A percentile compares a stretch with the other conserved stretches of the same genome.
phyloP scores from a whole-genome alignment of 2,113 vertebrate genomes.

The Calypte anna region DNA sequence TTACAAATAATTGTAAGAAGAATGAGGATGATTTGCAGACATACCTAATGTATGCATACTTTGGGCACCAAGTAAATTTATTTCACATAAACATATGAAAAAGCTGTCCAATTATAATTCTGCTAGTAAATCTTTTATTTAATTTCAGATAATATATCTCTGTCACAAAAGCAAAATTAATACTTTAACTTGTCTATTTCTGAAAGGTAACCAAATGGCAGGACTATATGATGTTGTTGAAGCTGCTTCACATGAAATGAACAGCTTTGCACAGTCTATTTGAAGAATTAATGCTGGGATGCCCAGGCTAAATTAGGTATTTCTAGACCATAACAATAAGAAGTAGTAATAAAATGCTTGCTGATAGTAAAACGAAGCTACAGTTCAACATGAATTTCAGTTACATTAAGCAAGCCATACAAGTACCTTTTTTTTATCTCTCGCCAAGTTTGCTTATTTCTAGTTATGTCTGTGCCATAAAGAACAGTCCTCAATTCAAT shows the following conservation, averaged over 20 bases:
- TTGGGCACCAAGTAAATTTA: background rate
- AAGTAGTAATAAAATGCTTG: background rate
- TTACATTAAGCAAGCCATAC: background rate
- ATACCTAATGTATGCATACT: rapidly evolving
- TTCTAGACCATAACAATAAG: background rate
- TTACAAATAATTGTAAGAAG: background rate
- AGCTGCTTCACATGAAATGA: background rate
- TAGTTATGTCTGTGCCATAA: background rate
- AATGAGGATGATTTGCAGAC: background rate
- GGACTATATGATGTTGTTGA: background rate
- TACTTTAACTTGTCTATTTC: background rate
- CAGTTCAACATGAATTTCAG: background rate
- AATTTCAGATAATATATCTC: background rate
- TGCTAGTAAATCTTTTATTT: background rate
- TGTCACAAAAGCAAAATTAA: background rate
- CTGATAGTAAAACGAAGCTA: background rate
- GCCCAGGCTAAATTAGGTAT: background rate
- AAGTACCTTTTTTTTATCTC: background rate
- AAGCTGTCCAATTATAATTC: background rate
- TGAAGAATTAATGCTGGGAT: background rate
- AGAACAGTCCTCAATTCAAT: background rate
- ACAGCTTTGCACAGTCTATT: background rate
- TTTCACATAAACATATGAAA: background rate
- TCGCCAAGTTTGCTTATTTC: background rate
- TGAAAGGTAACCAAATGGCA: background rate